Evolutionary conservation across 2,113 vertebrate genomes (phyloP), one percentile per base, ranked within the genome.

Genomic region (Myiopsitta monachus): DNA sequence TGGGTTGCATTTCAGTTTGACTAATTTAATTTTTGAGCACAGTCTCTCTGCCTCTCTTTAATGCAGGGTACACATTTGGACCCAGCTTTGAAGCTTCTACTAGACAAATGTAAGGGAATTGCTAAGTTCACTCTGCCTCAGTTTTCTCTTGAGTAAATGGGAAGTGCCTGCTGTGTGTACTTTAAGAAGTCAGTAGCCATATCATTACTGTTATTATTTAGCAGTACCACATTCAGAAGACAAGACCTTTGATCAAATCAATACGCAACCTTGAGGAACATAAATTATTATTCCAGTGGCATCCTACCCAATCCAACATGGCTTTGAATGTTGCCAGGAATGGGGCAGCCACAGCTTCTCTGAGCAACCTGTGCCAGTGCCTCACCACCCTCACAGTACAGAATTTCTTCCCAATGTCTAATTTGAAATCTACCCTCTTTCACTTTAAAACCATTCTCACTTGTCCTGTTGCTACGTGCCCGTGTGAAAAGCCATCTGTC

Each of bases 61-160:
- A 47, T 52, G 27, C 18, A 52, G 38, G 43, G 36, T 0, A 0
- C 18, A 38, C 2, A 1, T 3, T 10, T 21, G 63, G 61, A 33
- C 33, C 22, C 47, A 43, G 33, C 33, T 83, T 57, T 83, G 62
- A 64, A 39, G 18, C n/a, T 84, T 89, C 28, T 43, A 61, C 4
- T 0, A 1, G 28, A 33, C 41, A 81, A 49, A 49, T 15, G 4
- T 24, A 72, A 72, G 15, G 31, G 24, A 88, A 59, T 38, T 62
- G 21, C 31, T 47, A 59, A 69, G 16, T 52, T 84, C 30, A 22
- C 18, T 52, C 69, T 72, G 51, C 39, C 72, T 61, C 70, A 72
- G 38, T 68, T 83, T 73, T 78, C 69, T 85, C 14, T 5, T 27
- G 24, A 67, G 14, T 49, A 39, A 82, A 66, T 61, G n/a, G 18